phyloP scores from a whole-genome alignment of 2,888 invertebrate genomes.

The Melanchra persicariae region DNA sequence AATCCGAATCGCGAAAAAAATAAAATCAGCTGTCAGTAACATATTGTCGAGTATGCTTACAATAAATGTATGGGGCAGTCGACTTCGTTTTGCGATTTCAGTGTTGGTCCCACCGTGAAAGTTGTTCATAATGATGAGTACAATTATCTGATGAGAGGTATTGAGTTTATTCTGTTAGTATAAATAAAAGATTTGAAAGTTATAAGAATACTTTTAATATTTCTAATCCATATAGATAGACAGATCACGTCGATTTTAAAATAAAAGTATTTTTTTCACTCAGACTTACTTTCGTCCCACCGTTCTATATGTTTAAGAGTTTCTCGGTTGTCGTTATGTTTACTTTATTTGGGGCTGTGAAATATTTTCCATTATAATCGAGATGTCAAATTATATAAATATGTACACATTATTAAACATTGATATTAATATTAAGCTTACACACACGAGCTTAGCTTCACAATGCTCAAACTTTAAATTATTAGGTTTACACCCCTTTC shows the following conservation, averaged over 20 bases:
- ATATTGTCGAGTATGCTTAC: no score
- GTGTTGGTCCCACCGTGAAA: no score
- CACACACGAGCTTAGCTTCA: conserved; percentile 85
- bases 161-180: no score
- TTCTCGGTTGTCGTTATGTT: conserved; percentile 54
- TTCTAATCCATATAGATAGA: conserved; percentile 1
- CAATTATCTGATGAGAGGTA: no score
- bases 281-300: conserved; percentile 36
- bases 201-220: conserved; percentile 18
- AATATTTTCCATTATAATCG: conserved; percentile 66
- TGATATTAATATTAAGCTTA: conserved; percentile 82
- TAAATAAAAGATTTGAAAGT: conserved; percentile 1
- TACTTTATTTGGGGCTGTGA: conserved; percentile 72
- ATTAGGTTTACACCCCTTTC: conserved; percentile 70
- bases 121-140: no score
- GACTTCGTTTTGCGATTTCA: no score
- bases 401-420: conserved; percentile 67
- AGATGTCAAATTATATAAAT: conserved; percentile 69
- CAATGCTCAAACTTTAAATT: conserved; percentile 80
- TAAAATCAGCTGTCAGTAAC: no score
- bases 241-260: conserved; percentile 39
- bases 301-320: conserved; percentile 29
- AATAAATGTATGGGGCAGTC: no score
- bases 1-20: no score
- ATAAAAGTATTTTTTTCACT: conserved; percentile 9